These are phyloP conservation scores for Drosophila bocqueti DNA, from an alignment of 1,140 invertebrate genomes.

Conservation along the genomic window DNA sequence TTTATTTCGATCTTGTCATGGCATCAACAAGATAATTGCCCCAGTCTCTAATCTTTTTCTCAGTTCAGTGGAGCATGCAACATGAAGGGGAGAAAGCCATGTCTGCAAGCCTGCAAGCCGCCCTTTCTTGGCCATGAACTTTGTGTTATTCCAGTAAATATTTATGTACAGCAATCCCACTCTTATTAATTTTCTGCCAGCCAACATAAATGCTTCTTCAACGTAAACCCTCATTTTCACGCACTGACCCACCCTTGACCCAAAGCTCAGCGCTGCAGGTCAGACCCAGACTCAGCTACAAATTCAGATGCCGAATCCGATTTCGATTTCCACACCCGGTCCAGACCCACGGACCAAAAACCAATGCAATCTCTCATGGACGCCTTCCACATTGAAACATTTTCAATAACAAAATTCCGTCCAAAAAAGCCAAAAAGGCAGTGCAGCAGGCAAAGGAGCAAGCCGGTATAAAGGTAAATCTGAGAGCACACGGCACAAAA, in stretches of 20 bases:
- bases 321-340: slow-evolving; percentile 21
- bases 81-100: slow-evolving; percentile 23
- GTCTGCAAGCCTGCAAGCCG: slow-evolving; percentile 6
- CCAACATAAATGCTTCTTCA: slow-evolving; percentile 3
- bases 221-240: slow-evolving; percentile 8
- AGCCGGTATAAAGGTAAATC: slow-evolving; percentile 14
- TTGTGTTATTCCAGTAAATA: slow-evolving; percentile 5
- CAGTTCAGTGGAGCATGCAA: slow-evolving; percentile 60
- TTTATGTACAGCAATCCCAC: neutral
- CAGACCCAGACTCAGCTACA: neutral
- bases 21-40: slow-evolving; percentile 39
- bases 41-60: slow-evolving; percentile 13
- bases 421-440: slow-evolving; percentile 51
- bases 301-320: slow-evolving; percentile 21
- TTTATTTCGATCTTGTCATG: slow-evolving; percentile 26
- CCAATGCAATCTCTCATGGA: slow-evolving; percentile 23
- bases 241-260: slow-evolving; percentile 51
- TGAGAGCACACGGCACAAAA: slow-evolving; percentile 1
- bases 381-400: slow-evolving; percentile 61
- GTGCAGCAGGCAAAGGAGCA: slow-evolving; percentile 24
- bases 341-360: slow-evolving; percentile 22
- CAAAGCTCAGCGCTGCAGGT: slow-evolving; percentile 13
- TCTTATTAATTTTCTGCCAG: slow-evolving; percentile 5
- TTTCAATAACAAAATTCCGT: slow-evolving; percentile 81
- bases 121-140: slow-evolving; percentile 63